A percentile compares a stretch with the other conserved stretches of the same genome.
Evolutionary conservation across 2,888 invertebrate genomes (phyloP).

Genomic region (Peribatodes rhomboidaria): DNA sequence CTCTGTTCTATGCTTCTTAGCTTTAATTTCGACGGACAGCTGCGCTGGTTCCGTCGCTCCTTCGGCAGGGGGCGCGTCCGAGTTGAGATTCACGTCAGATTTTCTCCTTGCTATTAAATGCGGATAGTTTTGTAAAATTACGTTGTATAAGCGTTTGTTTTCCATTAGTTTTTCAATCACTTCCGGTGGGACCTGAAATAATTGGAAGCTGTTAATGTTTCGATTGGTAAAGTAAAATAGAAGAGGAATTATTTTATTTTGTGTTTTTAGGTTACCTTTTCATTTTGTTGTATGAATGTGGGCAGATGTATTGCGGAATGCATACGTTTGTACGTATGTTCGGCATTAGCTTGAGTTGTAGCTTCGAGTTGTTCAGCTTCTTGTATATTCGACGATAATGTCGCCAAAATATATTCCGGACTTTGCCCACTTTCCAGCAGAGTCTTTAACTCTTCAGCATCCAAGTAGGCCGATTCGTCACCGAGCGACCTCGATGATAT

Average conservation of each 20-base stretch:
- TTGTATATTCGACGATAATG: constrained; percentile 85
- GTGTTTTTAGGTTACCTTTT: constrained; percentile 81
- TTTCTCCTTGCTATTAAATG: constrained; percentile 87
- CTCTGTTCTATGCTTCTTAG: constrained; percentile 56
- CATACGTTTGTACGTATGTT: constrained; percentile 71
- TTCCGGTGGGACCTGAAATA: constrained; percentile 88
- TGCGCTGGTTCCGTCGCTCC: constrained; percentile 65
- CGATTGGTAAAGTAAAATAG: neutral
- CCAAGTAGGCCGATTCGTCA: constrained; percentile 83
- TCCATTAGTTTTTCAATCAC: constrained; percentile 88
- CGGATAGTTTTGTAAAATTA: constrained; percentile 90
- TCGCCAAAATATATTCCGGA: constrained; percentile 88
- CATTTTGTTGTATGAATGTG: constrained; percentile 90
- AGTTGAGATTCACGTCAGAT: constrained; percentile 86
- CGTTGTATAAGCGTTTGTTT: constrained; percentile 89
- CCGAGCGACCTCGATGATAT: constrained; percentile 81
- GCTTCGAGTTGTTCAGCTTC: constrained; percentile 78
- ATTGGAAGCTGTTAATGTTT: neutral
- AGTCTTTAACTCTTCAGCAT: constrained; percentile 88
- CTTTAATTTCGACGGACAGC: constrained; percentile 62
- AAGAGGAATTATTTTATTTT: neutral
- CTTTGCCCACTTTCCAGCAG: constrained; percentile 90
- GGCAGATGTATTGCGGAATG: constrained; percentile 92
- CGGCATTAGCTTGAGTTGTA: constrained; percentile 78
- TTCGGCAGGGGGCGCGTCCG: constrained; percentile 53